Evolutionary conservation across 53 echinoderm and acorn worm species (phyloP).

Genomic region (Stichopus horrens): DNA sequence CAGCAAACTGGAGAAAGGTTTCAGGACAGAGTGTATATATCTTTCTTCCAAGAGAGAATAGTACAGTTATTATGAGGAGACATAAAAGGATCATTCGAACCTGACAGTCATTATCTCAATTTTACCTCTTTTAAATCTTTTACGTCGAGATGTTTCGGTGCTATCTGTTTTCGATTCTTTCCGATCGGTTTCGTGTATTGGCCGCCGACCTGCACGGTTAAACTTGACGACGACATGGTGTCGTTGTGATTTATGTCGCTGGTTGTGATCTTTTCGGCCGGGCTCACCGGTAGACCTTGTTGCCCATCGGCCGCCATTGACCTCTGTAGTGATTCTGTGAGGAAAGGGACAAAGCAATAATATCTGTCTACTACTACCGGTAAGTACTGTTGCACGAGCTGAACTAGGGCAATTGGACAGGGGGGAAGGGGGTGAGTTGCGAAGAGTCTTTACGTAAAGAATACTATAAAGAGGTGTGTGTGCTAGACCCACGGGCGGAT

Average conservation of each 20-base stretch:
- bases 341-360: not conserved
- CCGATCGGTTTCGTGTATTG: conserved; percentile 19
- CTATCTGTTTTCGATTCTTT: conserved; percentile 30
- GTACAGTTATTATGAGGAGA: no score
- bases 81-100: no score
- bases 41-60: no score
- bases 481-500: no score
- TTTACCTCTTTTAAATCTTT: not conserved
- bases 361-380: not conserved
- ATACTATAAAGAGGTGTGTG: no score
- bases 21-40: no score
- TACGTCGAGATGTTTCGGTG: conserved; percentile 15
- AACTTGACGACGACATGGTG: conserved; percentile 5
- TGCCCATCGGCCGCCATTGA: conserved; percentile 4
- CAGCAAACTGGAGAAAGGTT: no score
- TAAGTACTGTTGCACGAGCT: no score
- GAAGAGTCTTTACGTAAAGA: no score
- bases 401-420: no score
- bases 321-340: conserved; percentile 6
- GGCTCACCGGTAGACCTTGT: not conserved
- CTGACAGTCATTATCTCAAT: no score
- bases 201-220: conserved; percentile 24
- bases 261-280: conserved; percentile 1
- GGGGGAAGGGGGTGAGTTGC: no score
- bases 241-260: conserved; percentile 30